Percentiles rank a stretch among this genome's conserved stretches.
These are phyloP conservation scores for Larimichthys crocea DNA, from an alignment of 2,113 vertebrate genomes.

Conservation along the genomic window DNA sequence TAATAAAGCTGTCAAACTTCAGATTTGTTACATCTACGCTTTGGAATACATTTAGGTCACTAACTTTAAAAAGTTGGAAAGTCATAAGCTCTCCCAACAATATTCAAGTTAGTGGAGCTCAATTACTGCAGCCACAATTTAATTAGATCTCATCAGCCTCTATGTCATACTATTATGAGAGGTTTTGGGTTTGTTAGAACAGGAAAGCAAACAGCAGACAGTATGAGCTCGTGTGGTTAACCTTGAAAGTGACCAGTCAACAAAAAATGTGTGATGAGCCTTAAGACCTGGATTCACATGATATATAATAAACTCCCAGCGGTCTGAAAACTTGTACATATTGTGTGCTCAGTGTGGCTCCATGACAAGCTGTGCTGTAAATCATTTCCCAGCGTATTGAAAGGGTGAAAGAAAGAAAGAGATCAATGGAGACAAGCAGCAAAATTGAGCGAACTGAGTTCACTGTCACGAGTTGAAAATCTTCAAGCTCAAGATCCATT, in stretches of 20 bases:
- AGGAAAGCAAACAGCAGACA: not conserved
- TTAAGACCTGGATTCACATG: not conserved
- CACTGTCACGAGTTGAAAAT: slow-evolving; percentile 60
- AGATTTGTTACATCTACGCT: slow-evolving; percentile 29
- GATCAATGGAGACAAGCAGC: slow-evolving; percentile 1
- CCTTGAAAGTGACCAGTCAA: slow-evolving; percentile 15
- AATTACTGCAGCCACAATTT: not conserved
- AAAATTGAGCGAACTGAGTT: slow-evolving; percentile 29
- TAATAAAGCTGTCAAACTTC: slow-evolving; percentile 64
- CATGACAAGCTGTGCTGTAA: slow-evolving; percentile 39
- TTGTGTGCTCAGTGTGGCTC: not conserved
- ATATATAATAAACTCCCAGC: not conserved
- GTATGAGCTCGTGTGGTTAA: not conserved
- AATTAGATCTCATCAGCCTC: slow-evolving; percentile 8
- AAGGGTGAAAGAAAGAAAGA: slow-evolving; percentile 5
- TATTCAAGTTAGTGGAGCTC: not conserved
- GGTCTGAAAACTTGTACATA: slow-evolving; percentile 1
- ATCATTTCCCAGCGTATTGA: slow-evolving; percentile 67
- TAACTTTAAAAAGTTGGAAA: slow-evolving; percentile 31
- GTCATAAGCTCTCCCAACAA: not conserved
- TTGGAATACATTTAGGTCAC: slow-evolving; percentile 23
- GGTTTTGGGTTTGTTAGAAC: not conserved
- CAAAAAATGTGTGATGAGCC: not conserved
- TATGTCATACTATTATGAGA: not conserved
- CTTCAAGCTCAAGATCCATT: slow-evolving; percentile 55